Evolutionary conservation across 2,888 invertebrate species (phyloP), one percentile per base, ranked within the genome.

Genomic region (Ceramica pisi): DNA sequence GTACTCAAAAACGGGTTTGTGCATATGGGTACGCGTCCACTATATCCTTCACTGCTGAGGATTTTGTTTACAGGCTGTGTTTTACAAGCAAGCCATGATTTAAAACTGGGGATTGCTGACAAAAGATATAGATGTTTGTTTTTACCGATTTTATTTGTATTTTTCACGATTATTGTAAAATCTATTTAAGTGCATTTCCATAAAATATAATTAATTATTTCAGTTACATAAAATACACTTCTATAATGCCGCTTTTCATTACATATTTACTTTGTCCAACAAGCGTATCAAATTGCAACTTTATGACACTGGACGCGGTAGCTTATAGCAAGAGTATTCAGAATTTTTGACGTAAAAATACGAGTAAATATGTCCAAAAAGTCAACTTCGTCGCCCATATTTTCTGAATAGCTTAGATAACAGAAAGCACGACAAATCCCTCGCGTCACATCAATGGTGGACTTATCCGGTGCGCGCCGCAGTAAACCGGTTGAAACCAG

Each of bases 391-490:
- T 50, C n/a, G 23, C 7, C 46, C 55, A 71, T 80, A 81, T 81
- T 81, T 74, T 38, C 65, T 51, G 38, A 71, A 77, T 65, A 60
- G 65, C 67, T 66, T 51, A 63, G 79, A 81, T 81, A 80, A 71
- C 76, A 71, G 78, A 59, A 71, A 62, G 65, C 46, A 64, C 68
- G 78, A 80, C 79, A 77, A 77, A 80, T 71, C 81, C 79, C 81
- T n/a, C 35, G 65, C 67, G 78, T 71, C 66, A 71, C 68, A 67
- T 78, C 57, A 59, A 72, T 67, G 53, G 46, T 70, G 61, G 71
- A 68, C 68, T 84, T 71, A 78, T 75, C 78, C 75, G 73, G 74
- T 64, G 72, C 50, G 63, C 59, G 46, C 60, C 60, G 65, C 63
- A 62, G 56, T 70, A 59, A 84, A 77, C 78, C 72, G 68, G n/a